Evolutionary conservation across 2,888 invertebrate species (phyloP), one percentile per base, ranked within the genome.

Genomic region (Choristoneura rosaceana): DNA sequence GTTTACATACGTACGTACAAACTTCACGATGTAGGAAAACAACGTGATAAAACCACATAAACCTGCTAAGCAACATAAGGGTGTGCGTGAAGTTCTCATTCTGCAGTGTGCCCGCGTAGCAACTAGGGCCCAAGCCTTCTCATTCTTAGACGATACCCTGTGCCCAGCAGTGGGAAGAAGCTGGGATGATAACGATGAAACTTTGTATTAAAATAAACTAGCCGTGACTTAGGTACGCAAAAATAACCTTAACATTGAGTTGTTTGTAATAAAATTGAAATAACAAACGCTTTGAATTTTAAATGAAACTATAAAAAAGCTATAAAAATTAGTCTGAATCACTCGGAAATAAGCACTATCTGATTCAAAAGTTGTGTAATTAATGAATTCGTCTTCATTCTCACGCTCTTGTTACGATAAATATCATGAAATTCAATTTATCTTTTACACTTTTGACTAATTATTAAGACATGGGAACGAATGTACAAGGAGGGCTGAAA

Each of bases 241-340:
- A 59, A 50, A 43, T 7, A 43, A 61, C 67, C 66, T 67, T 67
- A 62, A 67, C 66, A 71, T 71, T 67, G 66, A 61, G 65, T 43
- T 62, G 66, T 62, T 61, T 71, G 58, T 58, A 9, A 58, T 63
- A 63, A 68, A 71, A 67, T 47, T 25, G 52, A 38, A 45, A 62
- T 17, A 71, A 58, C 45, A 58, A 71, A 62, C 41, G 15, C 10
- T 68, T 71, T 68, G 41, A 68, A 71, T 63, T 71, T 62, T 55
- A 50, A 71, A 68, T 68, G 10, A 17, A 58, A 55, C 47, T 10
- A 71, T 47, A 50, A 47, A 50, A 59, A 58, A n/a, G 33, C 38
- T 15, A 68, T 68, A 41, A 67, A 71, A 67, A 67, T 38, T 67
- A 34, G 38, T 55, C 47, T 58, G 17, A 58, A 59, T 45, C 41